Evolutionary conservation across 2,113 vertebrate genomes (phyloP).

Genomic region (Hemiprocne comata): DNA sequence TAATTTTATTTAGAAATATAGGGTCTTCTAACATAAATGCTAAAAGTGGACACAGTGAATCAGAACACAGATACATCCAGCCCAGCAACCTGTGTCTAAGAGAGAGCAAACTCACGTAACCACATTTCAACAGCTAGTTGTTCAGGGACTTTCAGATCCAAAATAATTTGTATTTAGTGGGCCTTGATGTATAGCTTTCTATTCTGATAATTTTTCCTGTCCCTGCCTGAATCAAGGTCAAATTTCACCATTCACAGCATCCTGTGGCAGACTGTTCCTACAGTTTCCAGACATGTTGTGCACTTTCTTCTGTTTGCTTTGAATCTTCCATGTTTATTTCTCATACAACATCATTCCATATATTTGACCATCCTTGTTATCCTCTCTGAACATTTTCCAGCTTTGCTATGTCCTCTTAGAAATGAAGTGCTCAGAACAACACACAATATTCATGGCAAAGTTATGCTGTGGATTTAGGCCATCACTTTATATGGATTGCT

Average conservation of each 20-base stretch:
- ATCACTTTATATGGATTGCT: background rate
- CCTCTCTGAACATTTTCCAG: background rate
- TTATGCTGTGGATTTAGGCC: background rate
- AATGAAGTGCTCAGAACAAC: background rate
- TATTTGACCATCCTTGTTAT: background rate
- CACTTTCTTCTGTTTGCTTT: background rate
- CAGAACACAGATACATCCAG: background rate
- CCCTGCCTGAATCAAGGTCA: background rate
- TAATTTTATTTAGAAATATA: background rate
- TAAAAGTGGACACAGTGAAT: background rate
- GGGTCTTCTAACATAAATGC: background rate
- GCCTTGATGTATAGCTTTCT: background rate
- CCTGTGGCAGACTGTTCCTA: background rate
- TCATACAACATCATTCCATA: background rate
- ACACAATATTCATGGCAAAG: background rate
- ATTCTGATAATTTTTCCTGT: background rate
- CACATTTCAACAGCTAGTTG: background rate
- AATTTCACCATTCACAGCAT: background rate
- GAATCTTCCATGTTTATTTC: background rate
- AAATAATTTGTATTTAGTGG: background rate
- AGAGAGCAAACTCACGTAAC: background rate
- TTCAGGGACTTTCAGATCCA: background rate
- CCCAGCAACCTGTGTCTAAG: background rate
- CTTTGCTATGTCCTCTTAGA: background rate
- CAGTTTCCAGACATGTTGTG: background rate